phyloP scores from a whole-genome alignment of 2,888 invertebrate species.

The Nebria salina region DNA sequence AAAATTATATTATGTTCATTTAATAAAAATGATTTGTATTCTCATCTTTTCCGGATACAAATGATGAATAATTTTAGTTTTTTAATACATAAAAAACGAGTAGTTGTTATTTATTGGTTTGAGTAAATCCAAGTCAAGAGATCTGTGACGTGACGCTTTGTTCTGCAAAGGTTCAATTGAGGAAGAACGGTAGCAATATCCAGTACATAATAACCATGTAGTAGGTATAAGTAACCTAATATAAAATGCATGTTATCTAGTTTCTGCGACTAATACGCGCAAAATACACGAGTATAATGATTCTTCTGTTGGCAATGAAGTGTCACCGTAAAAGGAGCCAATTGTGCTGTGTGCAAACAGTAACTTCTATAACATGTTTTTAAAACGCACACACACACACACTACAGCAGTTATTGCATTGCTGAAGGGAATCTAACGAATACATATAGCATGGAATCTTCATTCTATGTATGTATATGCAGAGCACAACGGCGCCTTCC shows the following conservation, averaged over 20 bases:
- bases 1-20: too few species aligned
- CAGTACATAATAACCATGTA: too few species aligned
- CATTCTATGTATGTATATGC: not conserved
- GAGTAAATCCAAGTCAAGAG: too few species aligned
- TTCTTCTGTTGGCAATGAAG: not conserved
- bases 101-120: too few species aligned
- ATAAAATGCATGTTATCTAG: not conserved
- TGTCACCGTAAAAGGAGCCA: not conserved
- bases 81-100: too few species aligned
- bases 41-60: too few species aligned
- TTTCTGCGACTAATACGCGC: not conserved
- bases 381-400: not conserved
- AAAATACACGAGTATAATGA: not conserved
- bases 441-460: not conserved
- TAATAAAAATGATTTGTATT: too few species aligned
- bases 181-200: too few species aligned
- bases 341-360: not conserved
- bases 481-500: too few species aligned
- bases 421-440: not conserved
- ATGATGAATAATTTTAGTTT: too few species aligned
- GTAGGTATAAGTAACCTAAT: not conserved
- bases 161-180: too few species aligned
- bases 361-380: not conserved
- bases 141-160: too few species aligned
- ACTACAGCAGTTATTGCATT: not conserved